These are phyloP conservation scores for Meloidogyne chitwoodi DNA, from an alignment of 1,140 invertebrate species.

Conservation along the genomic window DNA sequence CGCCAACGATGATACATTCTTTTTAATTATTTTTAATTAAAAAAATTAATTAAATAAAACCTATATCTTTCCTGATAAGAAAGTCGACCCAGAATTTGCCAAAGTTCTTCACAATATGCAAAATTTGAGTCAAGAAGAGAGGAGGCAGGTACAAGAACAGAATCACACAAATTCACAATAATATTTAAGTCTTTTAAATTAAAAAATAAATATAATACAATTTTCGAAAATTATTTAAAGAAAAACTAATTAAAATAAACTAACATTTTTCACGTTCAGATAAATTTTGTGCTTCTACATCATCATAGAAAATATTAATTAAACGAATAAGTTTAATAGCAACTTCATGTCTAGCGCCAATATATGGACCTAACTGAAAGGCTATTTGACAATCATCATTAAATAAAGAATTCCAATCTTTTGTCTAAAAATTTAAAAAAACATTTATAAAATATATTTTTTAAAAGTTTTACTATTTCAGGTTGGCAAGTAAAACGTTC, in stretches of 20 bases:
- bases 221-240: background rate
- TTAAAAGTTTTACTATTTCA: background rate
- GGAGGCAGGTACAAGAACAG: slow-evolving; percentile 79
- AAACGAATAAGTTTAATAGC: slow-evolving; percentile 67
- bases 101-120: slow-evolving; percentile 89
- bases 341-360: slow-evolving; percentile 79
- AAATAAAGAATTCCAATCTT: slow-evolving; percentile 68
- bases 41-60: background rate
- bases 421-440: slow-evolving; percentile 28
- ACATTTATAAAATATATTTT: slow-evolving; percentile 2
- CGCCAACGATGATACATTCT: slow-evolving; percentile 86
- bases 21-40: background rate
- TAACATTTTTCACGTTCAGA: background rate
- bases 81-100: slow-evolving; percentile 82
- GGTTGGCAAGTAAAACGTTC: slow-evolving; percentile 26
- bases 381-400: slow-evolving; percentile 81
- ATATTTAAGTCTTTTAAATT: slow-evolving; percentile 39
- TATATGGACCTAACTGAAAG: slow-evolving; percentile 76
- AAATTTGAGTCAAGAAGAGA: slow-evolving; percentile 88
- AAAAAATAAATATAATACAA: background rate
- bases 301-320: slow-evolving; percentile 75
- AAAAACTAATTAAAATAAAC: background rate
- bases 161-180: slow-evolving; percentile 78
- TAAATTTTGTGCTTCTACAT: slow-evolving; percentile 57
- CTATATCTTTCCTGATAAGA: slow-evolving; percentile 86